Conservation (phyloP, 2,113 vertebrate species). For the Daubentonia madagascariensis region DNA sequence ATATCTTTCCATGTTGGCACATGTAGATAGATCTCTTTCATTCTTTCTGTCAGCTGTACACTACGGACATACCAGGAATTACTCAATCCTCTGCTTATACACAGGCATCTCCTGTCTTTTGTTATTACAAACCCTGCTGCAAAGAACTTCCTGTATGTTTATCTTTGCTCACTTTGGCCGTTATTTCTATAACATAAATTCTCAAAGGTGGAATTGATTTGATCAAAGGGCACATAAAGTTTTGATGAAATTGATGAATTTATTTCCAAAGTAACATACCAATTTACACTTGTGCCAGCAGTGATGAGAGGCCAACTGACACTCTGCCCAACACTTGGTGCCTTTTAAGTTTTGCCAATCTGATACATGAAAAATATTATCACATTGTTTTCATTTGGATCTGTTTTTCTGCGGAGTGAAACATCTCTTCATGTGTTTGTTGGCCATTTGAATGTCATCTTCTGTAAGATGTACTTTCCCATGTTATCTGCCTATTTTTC, state of each 20-base stretch:
- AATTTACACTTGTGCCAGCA: background rate
- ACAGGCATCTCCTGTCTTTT: background rate
- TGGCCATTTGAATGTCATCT: background rate
- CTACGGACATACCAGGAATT: background rate
- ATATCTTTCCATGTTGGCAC: background rate
- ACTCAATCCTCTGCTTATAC: background rate
- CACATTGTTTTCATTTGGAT: background rate
- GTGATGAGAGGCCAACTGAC: background rate
- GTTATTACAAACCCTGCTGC: background rate
- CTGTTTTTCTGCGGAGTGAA: background rate
- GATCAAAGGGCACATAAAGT: background rate
- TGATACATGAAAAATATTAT: background rate
- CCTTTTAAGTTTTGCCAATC: background rate
- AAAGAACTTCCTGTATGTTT: background rate
- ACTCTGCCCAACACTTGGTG: background rate
- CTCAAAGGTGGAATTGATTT: background rate
- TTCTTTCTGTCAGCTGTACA: background rate
- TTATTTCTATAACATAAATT: constrained; percentile 22
- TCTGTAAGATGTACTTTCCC: background rate
- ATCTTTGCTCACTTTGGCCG: background rate
- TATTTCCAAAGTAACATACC: background rate
- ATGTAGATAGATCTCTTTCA: background rate
- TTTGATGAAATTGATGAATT: background rate
- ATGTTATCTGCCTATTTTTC: background rate
- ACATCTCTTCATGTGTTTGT: background rate